These are phyloP conservation scores for Apeltes quadracus DNA, from an alignment of 2,113 vertebrate genomes.

Conservation along the genomic window DNA sequence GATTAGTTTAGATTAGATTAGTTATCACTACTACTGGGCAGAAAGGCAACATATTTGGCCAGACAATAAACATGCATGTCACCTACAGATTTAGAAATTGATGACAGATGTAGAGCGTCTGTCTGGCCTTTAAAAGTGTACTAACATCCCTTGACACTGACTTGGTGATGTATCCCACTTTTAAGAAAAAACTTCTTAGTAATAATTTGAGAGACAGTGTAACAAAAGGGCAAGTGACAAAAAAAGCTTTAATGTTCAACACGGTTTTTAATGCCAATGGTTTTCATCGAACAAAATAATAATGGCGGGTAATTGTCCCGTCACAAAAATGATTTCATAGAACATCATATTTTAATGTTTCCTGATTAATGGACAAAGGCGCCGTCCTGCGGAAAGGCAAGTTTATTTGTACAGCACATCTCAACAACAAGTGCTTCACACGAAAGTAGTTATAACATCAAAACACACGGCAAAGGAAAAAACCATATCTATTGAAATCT, in stretches of 20 bases:
- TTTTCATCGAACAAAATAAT: neutral
- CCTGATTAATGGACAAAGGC: neutral
- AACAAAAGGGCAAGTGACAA: neutral
- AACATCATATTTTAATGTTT: neutral
- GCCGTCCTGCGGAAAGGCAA: neutral
- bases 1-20: neutral
- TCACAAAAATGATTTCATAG: neutral
- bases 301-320: neutral
- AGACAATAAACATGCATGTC: neutral
- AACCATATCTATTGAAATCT: no score
- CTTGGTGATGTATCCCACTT: conserved; percentile 50
- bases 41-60: neutral
- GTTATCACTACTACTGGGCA: neutral
- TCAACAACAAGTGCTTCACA: no score
- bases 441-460: no score
- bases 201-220: conserved; percentile 28
- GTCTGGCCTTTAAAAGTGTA: conserved; percentile 2
- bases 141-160: conserved; percentile 28
- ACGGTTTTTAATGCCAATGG: neutral
- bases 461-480: no score
- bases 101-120: no score
- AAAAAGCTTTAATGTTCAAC: neutral
- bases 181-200: conserved; percentile 36
- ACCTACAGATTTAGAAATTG: neutral
- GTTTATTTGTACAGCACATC: no score